Percentiles rank a stretch among this genome's conserved stretches.
Conservation (phyloP, 2,113 vertebrate species). For the Formicarius rufipectus region DNA sequence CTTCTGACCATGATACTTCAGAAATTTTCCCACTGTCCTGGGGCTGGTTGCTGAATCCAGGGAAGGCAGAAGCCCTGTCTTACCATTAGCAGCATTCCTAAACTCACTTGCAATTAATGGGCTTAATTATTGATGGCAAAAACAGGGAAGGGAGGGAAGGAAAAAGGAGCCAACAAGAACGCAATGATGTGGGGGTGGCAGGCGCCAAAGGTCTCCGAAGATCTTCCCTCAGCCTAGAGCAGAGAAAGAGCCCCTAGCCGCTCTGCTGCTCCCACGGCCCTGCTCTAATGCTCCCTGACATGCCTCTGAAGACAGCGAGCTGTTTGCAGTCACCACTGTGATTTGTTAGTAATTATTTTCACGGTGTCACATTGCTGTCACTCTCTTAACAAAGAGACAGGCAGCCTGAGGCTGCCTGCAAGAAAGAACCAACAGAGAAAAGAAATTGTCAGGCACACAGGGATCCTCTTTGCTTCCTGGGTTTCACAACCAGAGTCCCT, state of each 20-base stretch:
- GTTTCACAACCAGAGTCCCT: conserved; percentile 70
- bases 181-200: conserved; percentile 31
- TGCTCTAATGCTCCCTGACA: conserved; percentile 97
- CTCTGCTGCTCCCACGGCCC: conserved; percentile 71
- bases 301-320: conserved; percentile 95
- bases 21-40: neutral
- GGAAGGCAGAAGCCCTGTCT: neutral
- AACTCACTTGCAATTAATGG: conserved; percentile 3
- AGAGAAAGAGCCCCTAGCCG: conserved; percentile 49
- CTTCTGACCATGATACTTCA: neutral
- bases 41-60: neutral
- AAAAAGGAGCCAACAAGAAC: neutral
- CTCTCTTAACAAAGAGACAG: conserved; percentile 91
- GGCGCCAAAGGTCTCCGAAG: conserved; percentile 40
- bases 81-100: neutral
- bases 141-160: conserved; percentile 5
- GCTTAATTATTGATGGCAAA: conserved; percentile 48
- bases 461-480: conserved; percentile 74
- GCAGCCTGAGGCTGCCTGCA: conserved; percentile 80
- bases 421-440: conserved; percentile 76
- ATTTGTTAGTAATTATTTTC: conserved; percentile 99
- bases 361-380: conserved; percentile 99
- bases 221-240: conserved; percentile 35
- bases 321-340: conserved; percentile 98
- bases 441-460: conserved; percentile 76